A percentile compares a stretch with the other conserved stretches of the same genome.
phyloP scores from a whole-genome alignment of 2,797 vertebrate genomes.

The Bovichtus diacanthus region DNA sequence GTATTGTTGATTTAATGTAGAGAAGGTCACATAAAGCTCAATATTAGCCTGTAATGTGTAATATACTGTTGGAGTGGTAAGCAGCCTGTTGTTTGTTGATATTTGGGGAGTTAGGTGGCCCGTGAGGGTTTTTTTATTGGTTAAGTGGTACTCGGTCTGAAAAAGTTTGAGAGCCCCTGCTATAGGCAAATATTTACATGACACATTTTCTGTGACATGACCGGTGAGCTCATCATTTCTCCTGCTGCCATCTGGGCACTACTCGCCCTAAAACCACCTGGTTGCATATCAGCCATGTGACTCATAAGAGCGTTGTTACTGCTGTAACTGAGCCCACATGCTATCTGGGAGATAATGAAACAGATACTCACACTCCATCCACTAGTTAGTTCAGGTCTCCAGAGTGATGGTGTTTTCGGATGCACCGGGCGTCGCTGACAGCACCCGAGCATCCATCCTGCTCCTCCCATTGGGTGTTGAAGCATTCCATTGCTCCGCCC shows the following conservation, averaged over 20 bases:
- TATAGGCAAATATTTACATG: no score
- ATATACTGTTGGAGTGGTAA: no score
- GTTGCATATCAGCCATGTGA: not conserved
- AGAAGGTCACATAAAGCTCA: no score
- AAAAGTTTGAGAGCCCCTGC: no score
- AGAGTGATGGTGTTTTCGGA: slow-evolving; percentile 36
- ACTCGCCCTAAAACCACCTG: not conserved
- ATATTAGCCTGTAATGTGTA: no score
- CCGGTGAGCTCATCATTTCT: not conserved
- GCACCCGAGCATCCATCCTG: slow-evolving; percentile 32
- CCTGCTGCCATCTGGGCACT: not conserved
- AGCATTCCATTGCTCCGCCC: slow-evolving; percentile 64
- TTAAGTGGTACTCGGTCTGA: no score
- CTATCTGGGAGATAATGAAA: not conserved
- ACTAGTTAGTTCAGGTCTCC: slow-evolving; percentile 14
- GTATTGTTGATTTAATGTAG: no score
- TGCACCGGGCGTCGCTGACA: slow-evolving; percentile 38
- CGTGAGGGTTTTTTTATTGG: no score
- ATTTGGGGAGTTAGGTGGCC: no score
- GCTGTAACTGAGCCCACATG: not conserved
- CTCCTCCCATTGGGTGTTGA: slow-evolving; percentile 56
- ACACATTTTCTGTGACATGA: not conserved
- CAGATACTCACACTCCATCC: slow-evolving; percentile 10
- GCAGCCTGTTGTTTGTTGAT: no score
- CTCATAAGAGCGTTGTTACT: not conserved